Evolutionary conservation across 1,140 invertebrate genomes (phyloP).

Genomic region (Drosophila pectinifera): DNA sequence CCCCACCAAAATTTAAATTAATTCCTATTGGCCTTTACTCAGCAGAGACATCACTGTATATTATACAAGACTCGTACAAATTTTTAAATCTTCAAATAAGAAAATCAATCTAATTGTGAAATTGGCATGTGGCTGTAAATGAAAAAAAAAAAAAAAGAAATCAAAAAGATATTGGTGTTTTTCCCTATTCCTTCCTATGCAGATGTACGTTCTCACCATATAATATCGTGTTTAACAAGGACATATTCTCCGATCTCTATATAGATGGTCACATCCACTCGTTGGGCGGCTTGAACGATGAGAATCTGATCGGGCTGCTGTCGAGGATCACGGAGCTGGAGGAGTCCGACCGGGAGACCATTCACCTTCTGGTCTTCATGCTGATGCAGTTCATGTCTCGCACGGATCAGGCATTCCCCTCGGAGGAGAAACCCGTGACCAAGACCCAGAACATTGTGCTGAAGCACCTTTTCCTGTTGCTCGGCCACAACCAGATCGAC

Average conservation of each 20-base stretch:
- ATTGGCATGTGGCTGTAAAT: constrained; percentile 78
- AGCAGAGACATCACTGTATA: constrained; percentile 65
- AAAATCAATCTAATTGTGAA: constrained; percentile 77
- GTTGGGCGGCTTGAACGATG: constrained; percentile 89
- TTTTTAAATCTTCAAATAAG: constrained; percentile 42
- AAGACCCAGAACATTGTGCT: constrained; percentile 95
- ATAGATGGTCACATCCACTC: constrained; percentile 92
- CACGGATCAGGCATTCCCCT: constrained; percentile 90
- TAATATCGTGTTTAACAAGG: not conserved
- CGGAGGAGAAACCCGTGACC: constrained; percentile 92
- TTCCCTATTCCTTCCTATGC: constrained; percentile 12
- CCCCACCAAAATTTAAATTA: constrained; percentile 24
- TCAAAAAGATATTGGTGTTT: constrained; percentile 55
- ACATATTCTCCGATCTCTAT: not conserved
- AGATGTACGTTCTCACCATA: not conserved
- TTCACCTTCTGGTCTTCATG: constrained; percentile 97
- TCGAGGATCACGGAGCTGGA: constrained; percentile 95
- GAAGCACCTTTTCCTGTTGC: constrained; percentile 95
- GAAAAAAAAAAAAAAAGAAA: constrained; percentile 32
- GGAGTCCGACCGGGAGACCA: constrained; percentile 97
- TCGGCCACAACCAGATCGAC: constrained; percentile 97
- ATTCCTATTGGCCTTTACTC: constrained; percentile 26
- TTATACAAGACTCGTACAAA: constrained; percentile 52
- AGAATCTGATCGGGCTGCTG: constrained; percentile 89
- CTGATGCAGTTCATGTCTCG: constrained; percentile 97